These are phyloP conservation scores for Hydrochoerus hydrochaeris DNA, from an alignment of 2,113 vertebrate species.

Conservation along the genomic window DNA sequence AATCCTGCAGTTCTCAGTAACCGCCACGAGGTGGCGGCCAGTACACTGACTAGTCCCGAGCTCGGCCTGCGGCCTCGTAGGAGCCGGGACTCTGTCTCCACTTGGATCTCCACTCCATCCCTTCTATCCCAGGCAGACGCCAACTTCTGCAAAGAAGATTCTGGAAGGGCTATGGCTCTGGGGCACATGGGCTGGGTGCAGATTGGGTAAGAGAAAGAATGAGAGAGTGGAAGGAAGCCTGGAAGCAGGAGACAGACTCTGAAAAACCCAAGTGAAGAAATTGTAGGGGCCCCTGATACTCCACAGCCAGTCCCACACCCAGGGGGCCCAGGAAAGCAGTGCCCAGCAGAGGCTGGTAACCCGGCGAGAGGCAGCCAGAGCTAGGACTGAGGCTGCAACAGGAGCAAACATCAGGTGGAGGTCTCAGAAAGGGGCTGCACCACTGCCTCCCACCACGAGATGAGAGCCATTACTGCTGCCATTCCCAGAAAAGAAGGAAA, in stretches of 20 bases:
- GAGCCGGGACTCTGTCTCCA: background rate
- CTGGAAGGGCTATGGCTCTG: background rate
- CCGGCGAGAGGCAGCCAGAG: background rate
- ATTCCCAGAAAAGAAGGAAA: background rate
- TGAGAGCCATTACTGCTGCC: background rate
- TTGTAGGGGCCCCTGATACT: background rate
- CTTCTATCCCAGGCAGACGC: background rate
- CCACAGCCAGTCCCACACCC: background rate
- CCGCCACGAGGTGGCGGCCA: constrained; percentile 75
- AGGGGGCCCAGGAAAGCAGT: background rate
- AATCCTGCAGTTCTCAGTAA: constrained; percentile 33
- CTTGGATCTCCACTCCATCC: background rate
- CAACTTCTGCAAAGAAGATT: background rate
- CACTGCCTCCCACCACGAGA: background rate
- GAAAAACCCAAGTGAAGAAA: background rate
- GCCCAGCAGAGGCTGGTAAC: background rate
- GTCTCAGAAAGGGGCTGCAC: background rate
- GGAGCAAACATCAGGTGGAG: background rate
- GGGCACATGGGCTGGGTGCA: background rate
- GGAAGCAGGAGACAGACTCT: background rate
- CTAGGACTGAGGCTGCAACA: background rate
- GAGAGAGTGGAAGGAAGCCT: background rate
- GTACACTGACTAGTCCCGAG: background rate
- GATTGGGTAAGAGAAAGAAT: background rate
- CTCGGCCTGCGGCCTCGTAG: background rate